A percentile compares a stretch with the other conserved stretches of the same genome.
phyloP scores from a whole-genome alignment of 2,113 vertebrate species.

The Neolamprologus hecqui region DNA sequence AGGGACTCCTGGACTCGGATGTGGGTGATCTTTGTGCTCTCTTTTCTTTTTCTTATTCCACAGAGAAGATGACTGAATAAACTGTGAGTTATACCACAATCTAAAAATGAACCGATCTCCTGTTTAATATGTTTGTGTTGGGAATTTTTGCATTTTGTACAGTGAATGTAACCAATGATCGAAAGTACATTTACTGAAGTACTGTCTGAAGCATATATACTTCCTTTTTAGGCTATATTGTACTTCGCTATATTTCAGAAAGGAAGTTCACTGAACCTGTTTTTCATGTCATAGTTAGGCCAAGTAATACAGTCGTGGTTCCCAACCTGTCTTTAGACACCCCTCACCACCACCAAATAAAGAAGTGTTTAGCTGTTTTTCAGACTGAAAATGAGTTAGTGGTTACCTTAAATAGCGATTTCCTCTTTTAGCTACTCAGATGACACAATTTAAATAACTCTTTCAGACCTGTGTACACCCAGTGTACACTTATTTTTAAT shows the following conservation, averaged over 20 bases:
- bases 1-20: conserved; percentile 55
- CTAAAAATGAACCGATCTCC: background rate
- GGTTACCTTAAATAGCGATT: background rate
- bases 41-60: background rate
- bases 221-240: background rate
- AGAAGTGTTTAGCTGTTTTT: background rate
- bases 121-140: background rate
- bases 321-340: background rate
- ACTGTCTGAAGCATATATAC: background rate
- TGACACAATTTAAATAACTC: background rate
- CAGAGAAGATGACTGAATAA: background rate
- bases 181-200: background rate
- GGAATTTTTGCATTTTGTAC: background rate
- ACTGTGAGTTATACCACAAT: background rate
- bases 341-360: background rate
- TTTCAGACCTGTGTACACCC: background rate
- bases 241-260: background rate
- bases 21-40: background rate
- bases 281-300: background rate
- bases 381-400: background rate
- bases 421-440: background rate
- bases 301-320: background rate
- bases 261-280: background rate
- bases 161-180: background rate
- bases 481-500: background rate